These are phyloP conservation scores for Leucoptera coffeella DNA, from an alignment of 2,888 invertebrate genomes.

Conservation along the genomic window DNA sequence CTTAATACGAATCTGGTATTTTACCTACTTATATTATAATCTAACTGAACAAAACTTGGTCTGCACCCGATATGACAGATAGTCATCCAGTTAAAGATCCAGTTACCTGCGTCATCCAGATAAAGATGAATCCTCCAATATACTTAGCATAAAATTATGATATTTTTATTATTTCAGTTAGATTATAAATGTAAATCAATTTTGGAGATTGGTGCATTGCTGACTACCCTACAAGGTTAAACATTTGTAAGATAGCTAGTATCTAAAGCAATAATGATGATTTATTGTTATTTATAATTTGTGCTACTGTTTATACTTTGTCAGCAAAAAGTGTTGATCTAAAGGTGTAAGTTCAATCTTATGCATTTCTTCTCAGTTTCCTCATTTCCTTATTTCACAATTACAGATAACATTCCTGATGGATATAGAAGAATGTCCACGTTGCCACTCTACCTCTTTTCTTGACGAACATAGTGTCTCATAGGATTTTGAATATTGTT, in stretches of 20 bases:
- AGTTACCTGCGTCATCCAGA: neutral
- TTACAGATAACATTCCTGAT: slow-evolving; percentile 42
- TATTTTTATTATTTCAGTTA: neutral
- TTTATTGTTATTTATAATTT: neutral
- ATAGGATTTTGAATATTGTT: neutral
- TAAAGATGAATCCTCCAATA: neutral
- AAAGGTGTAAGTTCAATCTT: too few relatives aligned
- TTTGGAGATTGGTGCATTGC: too few relatives aligned
- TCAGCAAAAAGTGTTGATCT: too few relatives aligned
- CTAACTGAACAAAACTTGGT: too few relatives aligned
- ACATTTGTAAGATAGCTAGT: neutral
- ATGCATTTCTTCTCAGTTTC: too few relatives aligned
- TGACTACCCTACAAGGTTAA: neutral
- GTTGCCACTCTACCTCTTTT: slow-evolving; percentile 30
- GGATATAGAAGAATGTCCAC: slow-evolving; percentile 42
- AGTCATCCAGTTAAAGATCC: neutral
- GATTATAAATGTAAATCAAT: too few relatives aligned
- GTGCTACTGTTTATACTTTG: neutral
- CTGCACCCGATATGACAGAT: too few relatives aligned
- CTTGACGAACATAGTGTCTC: slow-evolving; percentile 25
- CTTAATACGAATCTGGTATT: too few relatives aligned
- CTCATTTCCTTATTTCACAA: too few relatives aligned
- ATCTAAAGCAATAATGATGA: neutral
- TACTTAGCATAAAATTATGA: neutral
- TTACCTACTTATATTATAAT: too few relatives aligned